Percentiles rank a stretch among this genome's conserved stretches.
Conservation (phyloP, 2,113 vertebrate species). For the Perognathus longimembris region DNA sequence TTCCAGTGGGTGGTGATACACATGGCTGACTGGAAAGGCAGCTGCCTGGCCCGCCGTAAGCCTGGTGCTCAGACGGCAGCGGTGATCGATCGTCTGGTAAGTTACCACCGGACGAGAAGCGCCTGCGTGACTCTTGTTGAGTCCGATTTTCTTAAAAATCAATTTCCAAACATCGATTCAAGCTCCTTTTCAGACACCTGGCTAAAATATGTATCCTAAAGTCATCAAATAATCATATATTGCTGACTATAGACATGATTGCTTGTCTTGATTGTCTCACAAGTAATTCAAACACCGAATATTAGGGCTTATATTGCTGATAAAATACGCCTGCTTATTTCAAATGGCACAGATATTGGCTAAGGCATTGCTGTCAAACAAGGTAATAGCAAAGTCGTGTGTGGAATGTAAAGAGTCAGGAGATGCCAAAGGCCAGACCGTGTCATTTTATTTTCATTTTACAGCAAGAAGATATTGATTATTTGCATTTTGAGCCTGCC, state of each 20-base stretch:
- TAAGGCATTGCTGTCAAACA: constrained; percentile 19
- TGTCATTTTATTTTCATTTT: constrained; percentile 5
- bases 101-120: neutral
- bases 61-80: neutral
- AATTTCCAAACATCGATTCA: constrained; percentile 47
- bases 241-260: constrained; percentile 52
- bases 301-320: constrained; percentile 31
- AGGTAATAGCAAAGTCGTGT: neutral
- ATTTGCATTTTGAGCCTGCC: neutral
- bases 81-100: neutral
- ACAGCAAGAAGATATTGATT: neutral
- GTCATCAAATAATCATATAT: constrained; percentile 63
- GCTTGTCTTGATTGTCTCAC: constrained; percentile 39
- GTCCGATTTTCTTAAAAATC: constrained; percentile 52
- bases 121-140: constrained; percentile 4
- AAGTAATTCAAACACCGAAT: constrained; percentile 11
- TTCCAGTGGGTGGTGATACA: constrained; percentile 63
- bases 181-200: constrained; percentile 23
- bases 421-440: neutral
- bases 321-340: constrained; percentile 55
- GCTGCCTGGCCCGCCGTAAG: neutral
- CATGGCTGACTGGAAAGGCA: constrained; percentile 6
- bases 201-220: constrained; percentile 66
- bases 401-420: neutral
- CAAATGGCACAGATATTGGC: neutral